A percentile compares a stretch with the other conserved stretches of the same genome.
phyloP scores from a whole-genome alignment of 2,113 vertebrate genomes.

The Oryzias woworae region DNA sequence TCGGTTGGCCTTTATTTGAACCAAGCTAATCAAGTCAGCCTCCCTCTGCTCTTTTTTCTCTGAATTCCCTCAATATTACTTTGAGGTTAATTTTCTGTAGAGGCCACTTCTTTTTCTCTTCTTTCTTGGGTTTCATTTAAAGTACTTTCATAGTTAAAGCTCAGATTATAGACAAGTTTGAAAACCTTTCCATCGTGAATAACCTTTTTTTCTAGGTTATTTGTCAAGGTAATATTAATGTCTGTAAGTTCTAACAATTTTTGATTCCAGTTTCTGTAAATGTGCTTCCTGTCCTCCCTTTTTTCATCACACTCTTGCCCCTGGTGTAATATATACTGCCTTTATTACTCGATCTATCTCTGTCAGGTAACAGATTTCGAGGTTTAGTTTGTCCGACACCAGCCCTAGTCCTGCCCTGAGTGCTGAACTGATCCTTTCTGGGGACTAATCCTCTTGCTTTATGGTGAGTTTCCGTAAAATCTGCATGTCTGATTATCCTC shows the following conservation, averaged over 20 bases:
- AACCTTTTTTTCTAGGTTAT: not conserved
- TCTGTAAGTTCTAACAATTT: too few species aligned
- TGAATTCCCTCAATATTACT: not conserved
- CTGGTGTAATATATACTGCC: too few species aligned
- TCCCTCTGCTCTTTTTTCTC: slow-evolving; percentile 4
- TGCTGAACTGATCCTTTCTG: not conserved
- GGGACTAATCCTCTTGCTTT: too few species aligned
- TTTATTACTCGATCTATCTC: too few species aligned
- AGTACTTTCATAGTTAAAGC: too few species aligned
- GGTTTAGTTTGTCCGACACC: too few species aligned
- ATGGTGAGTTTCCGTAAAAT: not conserved
- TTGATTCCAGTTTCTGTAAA: too few species aligned
- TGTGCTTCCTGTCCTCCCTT: too few species aligned
- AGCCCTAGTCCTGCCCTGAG: too few species aligned
- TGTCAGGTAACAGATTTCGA: too few species aligned
- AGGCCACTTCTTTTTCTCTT: not conserved
- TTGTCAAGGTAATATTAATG: too few species aligned
- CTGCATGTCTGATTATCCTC: slow-evolving; percentile 5
- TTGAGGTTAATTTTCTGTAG: not conserved
- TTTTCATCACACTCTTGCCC: too few species aligned
- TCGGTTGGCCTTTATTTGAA: slow-evolving; percentile 34
- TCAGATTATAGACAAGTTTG: not conserved
- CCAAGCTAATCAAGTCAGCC: slow-evolving; percentile 15
- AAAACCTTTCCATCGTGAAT: not conserved
- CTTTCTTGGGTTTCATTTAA: not conserved